Conservation (phyloP, 1,140 invertebrate genomes). For the Galendromus occidentalis region DNA sequence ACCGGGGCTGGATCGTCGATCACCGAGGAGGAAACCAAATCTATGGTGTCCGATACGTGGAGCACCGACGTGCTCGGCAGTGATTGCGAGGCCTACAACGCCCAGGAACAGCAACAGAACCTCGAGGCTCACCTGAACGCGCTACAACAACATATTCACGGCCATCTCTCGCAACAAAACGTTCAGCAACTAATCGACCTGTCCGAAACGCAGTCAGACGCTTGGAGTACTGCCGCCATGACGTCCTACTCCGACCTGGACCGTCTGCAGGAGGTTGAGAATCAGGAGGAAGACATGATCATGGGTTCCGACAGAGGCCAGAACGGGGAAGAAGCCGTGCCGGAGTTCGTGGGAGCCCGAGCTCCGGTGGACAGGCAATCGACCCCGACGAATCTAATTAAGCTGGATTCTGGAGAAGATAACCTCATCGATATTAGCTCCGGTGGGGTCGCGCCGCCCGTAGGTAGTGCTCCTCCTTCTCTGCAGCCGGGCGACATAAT, state of each 20-base stretch:
- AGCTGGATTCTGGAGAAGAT: conserved; percentile 7
- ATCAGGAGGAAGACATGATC: conserved; percentile 35
- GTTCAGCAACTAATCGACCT: conserved; percentile 35
- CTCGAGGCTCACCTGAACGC: conserved; percentile 4
- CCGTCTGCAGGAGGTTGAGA: conserved; percentile 64
- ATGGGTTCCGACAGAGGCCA: not conserved
- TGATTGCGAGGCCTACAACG: conserved; percentile 59
- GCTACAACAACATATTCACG: not conserved
- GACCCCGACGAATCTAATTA: conserved; percentile 15
- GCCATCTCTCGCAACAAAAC: conserved; percentile 5
- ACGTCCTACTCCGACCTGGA: conserved; percentile 69
- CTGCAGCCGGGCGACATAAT: not conserved
- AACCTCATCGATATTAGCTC: not conserved
- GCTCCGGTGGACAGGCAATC: conserved; percentile 14
- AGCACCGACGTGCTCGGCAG: conserved; percentile 86
- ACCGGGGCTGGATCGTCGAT: conserved; percentile 33
- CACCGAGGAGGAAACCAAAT: conserved; percentile 64
- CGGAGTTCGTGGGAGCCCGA: conserved; percentile 25
- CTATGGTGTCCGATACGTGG: conserved; percentile 90
- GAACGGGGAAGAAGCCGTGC: conserved; percentile 15
- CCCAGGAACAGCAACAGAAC: conserved; percentile 13
- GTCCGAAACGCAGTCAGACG: conserved; percentile 78
- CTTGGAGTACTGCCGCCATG: conserved; percentile 90
- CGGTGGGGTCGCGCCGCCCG: not conserved
- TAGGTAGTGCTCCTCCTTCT: conserved; percentile 6